These are phyloP conservation scores for Kryphioiulus occultus DNA, from an alignment of 2,888 invertebrate species.

Conservation along the genomic window DNA sequence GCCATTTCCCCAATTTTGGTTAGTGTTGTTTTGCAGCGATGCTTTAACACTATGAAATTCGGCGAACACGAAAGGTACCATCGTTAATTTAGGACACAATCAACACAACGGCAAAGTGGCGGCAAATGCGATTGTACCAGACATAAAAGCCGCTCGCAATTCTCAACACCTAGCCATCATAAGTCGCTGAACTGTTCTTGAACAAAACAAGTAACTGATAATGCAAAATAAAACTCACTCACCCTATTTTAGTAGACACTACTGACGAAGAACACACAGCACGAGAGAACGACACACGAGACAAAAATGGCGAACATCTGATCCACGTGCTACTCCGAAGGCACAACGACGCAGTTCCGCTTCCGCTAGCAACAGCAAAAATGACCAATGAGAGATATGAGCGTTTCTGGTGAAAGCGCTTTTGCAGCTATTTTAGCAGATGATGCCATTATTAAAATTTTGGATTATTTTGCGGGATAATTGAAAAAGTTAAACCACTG, in stretches of 20 bases:
- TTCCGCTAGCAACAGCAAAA: constrained; percentile 20
- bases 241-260: constrained; percentile 44
- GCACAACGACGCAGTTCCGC: constrained; percentile 10
- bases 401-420: not conserved
- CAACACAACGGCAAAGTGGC: constrained; percentile 14
- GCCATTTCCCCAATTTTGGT: no score
- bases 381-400: not conserved
- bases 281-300: constrained; percentile 39
- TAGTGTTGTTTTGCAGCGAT: no score
- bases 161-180: not conserved
- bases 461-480: no score
- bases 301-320: constrained; percentile 47
- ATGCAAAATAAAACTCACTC: not conserved
- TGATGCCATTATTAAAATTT: not conserved
- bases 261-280: constrained; percentile 44
- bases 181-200: not conserved
- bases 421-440: not conserved
- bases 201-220: not conserved
- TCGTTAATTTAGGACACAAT: not conserved
- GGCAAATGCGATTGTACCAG: not conserved
- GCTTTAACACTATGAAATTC: not conserved
- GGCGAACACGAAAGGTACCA: not conserved
- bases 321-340: constrained; percentile 44
- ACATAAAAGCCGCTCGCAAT: not conserved
- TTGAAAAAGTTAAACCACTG: no score